These are phyloP conservation scores for Ericerus pela DNA, from an alignment of 1,140 invertebrate species.

Conservation along the genomic window DNA sequence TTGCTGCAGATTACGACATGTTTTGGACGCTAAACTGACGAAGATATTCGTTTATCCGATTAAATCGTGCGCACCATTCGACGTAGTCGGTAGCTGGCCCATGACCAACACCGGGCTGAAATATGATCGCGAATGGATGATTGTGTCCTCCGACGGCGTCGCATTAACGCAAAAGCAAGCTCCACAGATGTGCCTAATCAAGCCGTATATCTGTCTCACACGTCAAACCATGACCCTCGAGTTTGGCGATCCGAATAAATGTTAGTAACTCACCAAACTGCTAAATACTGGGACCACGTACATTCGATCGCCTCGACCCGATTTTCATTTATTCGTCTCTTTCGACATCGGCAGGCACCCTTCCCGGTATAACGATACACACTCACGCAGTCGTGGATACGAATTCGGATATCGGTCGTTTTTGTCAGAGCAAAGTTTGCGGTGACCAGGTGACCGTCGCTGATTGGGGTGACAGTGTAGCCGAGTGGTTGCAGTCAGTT, in stretches of 20 bases:
- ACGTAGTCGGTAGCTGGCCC: constrained; percentile 34
- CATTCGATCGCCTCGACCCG: background rate
- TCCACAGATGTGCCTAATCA: constrained; percentile 63
- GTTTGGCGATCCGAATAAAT: background rate
- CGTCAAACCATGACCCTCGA: constrained; percentile 36
- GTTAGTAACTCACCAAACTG: background rate
- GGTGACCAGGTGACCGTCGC: constrained; percentile 57
- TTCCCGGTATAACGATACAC: background rate
- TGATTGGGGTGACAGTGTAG: constrained; percentile 67
- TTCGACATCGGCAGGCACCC: background rate
- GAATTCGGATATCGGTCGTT: background rate
- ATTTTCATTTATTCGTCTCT: background rate
- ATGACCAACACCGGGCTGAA: constrained; percentile 49
- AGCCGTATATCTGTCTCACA: constrained; percentile 50
- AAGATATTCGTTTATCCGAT: constrained; percentile 79
- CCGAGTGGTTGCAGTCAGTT: constrained; percentile 55
- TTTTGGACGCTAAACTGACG: constrained; percentile 25
- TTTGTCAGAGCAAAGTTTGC: constrained; percentile 70
- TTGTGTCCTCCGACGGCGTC: constrained; percentile 58
- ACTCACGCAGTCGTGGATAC: background rate
- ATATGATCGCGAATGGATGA: constrained; percentile 87
- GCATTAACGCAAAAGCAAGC: constrained; percentile 78
- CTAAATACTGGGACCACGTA: background rate
- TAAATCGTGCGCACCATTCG: constrained; percentile 77
- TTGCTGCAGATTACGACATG: background rate